Evolutionary conservation across 64 coral and sea anemone species (phyloP).

Genomic region (Trachythela sp.): DNA sequence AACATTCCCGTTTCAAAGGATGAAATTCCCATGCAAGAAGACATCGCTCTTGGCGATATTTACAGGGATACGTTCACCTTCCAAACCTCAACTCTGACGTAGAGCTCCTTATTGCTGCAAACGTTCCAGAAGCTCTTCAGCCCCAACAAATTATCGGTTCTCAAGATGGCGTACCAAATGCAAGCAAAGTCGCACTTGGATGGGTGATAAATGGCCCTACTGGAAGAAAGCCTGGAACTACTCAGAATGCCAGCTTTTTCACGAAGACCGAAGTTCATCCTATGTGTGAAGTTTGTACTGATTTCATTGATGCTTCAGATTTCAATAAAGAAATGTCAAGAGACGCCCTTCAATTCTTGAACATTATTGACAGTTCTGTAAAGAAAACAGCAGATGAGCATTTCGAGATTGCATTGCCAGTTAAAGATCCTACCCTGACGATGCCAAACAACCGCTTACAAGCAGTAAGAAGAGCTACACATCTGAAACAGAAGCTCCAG

Average conservation of each 20-base stretch:
- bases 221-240: slow-evolving; percentile 4
- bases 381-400: background rate
- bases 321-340: background rate
- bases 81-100: slow-evolving; percentile 24
- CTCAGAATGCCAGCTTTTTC: background rate
- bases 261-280: background rate
- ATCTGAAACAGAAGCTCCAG: background rate
- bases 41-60: slow-evolving; percentile 38
- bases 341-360: slow-evolving; percentile 35
- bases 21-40: slow-evolving; percentile 38
- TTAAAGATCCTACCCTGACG: slow-evolving; percentile 20
- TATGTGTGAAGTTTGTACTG: slow-evolving; percentile 27
- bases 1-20: slow-evolving; percentile 17
- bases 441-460: slow-evolving; percentile 16
- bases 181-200: slow-evolving; percentile 36
- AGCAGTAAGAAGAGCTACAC: background rate
- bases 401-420: slow-evolving; percentile 25
- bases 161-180: slow-evolving; percentile 33
- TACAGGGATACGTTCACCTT: background rate
- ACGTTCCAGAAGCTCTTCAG: slow-evolving; percentile 42
- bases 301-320: slow-evolving; percentile 2
- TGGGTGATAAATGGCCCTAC: slow-evolving; percentile 53
- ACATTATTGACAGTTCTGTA: background rate
- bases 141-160: slow-evolving; percentile 5
- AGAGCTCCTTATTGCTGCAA: slow-evolving; percentile 38